Percentiles rank a stretch among this genome's conserved stretches.
phyloP scores from a whole-genome alignment of 2,888 invertebrate genomes.

The Criorhina ranunculi region DNA sequence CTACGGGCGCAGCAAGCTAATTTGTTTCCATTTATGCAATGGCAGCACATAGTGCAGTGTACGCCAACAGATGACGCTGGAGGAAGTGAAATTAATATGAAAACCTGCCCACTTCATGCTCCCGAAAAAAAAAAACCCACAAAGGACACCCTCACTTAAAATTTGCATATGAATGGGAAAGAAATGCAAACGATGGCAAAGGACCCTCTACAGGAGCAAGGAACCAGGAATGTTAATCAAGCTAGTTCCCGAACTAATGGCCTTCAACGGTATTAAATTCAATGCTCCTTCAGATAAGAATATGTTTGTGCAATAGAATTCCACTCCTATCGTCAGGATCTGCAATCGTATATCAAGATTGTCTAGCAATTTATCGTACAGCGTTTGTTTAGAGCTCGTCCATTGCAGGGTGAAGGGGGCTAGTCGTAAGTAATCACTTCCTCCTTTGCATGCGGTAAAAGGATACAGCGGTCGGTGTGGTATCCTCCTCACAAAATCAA shows the following conservation, averaged over 20 bases:
- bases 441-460: slow-evolving; percentile 56
- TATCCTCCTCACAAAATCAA: slow-evolving; percentile 23
- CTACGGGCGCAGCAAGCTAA: slow-evolving; percentile 31
- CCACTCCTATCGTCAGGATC: slow-evolving; percentile 2
- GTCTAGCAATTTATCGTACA: slow-evolving; percentile 60
- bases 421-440: slow-evolving; percentile 52
- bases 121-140: slow-evolving; percentile 34
- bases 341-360: slow-evolving; percentile 31
- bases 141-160: slow-evolving; percentile 26
- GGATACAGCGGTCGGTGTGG: slow-evolving; percentile 7
- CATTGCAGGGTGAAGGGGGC: neutral
- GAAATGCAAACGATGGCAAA: slow-evolving; percentile 33
- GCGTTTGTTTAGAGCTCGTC: slow-evolving; percentile 47
- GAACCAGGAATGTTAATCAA: slow-evolving; percentile 65
- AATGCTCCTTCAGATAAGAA: slow-evolving; percentile 42
- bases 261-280: slow-evolving; percentile 71
- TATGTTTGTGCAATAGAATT: slow-evolving; percentile 39
- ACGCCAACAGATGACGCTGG: slow-evolving; percentile 58
- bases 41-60: slow-evolving; percentile 12
- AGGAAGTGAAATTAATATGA: slow-evolving; percentile 60
- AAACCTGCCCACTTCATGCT: slow-evolving; percentile 45
- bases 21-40: slow-evolving; percentile 56
- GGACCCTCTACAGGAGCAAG: neutral
- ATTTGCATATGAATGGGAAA: slow-evolving; percentile 70
- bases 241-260: slow-evolving; percentile 72